Evolutionary conservation across 2,888 invertebrate species (phyloP), one percentile per base, ranked within the genome.

Genomic region (Callyntrura sp.): DNA sequence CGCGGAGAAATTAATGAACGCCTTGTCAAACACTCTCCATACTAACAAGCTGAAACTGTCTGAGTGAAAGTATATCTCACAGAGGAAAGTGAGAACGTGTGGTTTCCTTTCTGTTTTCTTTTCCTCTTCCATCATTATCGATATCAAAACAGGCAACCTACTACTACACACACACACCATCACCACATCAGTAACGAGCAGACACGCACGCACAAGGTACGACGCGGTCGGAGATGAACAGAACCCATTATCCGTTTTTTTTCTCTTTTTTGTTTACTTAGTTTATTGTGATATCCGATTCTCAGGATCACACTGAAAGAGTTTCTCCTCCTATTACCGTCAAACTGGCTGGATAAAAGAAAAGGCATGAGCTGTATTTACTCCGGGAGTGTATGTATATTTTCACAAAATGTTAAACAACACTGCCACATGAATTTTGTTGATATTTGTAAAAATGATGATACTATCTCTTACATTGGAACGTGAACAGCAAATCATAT

Each of bases 261-360:
- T 17, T 60, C 43, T 83, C 51, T 68, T 88, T 51, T 35, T 17
- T 88, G 88, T 88, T 88, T 88, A 84, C 88, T 51, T 65, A 83
- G 83, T 88, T 88, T 88, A 88, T 88, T 88, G 88, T 88, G 88
- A 83, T 88, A 88, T 88, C 88, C 88, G 83, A 76, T 83, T 83
- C 81, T 78, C 85, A 28, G 85, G 62, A 85, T 76, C 85, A 76
- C 76, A 76, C 14, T 57, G 55, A 76, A 78, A 25, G 43, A 25
- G 20, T 25, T 45, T 35, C 43, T 43, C 48, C 45, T 45, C 17
- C 20, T 73, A 4, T 73, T 20, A 73, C 48, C 73, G 48, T 45
- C 73, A 73, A 73, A 17, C 25, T 78, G 12, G n/a, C 25, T 55
- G 14, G 78, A 55, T 25, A n/a, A 8, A n/a, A n/a, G 55, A 55